Base-by-base conservation (phyloP, 2,797 vertebrate species). In the Limnodromus scolopaceus region DNA sequence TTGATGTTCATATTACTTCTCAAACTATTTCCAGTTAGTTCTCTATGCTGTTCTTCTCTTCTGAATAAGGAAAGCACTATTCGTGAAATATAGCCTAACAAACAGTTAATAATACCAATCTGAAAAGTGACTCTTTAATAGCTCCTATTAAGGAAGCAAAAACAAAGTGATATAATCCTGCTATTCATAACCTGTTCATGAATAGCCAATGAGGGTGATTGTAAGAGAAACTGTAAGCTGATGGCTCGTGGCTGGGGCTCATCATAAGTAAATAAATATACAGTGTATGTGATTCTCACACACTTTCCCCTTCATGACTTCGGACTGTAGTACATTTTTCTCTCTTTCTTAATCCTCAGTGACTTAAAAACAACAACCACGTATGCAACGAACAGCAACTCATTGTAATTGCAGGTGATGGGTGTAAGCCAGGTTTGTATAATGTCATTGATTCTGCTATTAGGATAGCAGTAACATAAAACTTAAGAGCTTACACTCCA, bases 241-340 rank as follows among this genome's bases (percentile, higher is more conserved):
- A 97, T 97, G 94, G 84, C 82, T 97, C 19, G 3, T 51, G 93
- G 87, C 57, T 94, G 53, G 36, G 61, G 63, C 64, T 95, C 96
- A 93, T 94, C 95, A 92, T 91, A 94, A 89, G 93, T 93, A 97
- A 89, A 96, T 75, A 97, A 97, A 97, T 97, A 97, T 84, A 84
- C 89, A 83, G 78, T 49, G 41, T 57, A 87, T 94, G 46, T 94
- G 79, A 92, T 84, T 96, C 92, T 66, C 87, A 90, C 79, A 95
- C 76, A 95, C 86, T 84, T 96, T 95, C 76, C 85, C 80, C 93
- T 97, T 97, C 96, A 94, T 92, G 87, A 64, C 60, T 95, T 96
- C 45, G 51, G 89, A 95, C 93, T 93, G 66, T 71, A 87, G 95
- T 68, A 88, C 77, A 95, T 97, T 97, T 97, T 93, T 96, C 95